Conservation (phyloP, 2,797 vertebrate genomes). For the Cuculus canorus region DNA sequence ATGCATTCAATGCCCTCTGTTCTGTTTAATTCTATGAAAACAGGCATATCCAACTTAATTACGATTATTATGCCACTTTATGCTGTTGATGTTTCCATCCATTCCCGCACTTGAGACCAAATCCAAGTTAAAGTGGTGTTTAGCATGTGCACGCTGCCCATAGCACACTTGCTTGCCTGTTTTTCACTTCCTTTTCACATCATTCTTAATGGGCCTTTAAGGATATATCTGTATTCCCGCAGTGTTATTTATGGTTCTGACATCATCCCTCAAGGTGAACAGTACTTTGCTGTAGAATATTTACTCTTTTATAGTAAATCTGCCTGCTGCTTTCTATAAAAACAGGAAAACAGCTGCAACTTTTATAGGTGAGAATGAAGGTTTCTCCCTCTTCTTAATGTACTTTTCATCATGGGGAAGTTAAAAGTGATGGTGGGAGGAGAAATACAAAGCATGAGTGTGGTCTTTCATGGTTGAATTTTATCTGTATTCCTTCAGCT, state of each 20-base stretch:
- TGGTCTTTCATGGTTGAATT: neutral
- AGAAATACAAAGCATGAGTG: slow-evolving; percentile 26
- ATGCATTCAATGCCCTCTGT: neutral
- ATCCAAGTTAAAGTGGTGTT: neutral
- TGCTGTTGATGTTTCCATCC: neutral
- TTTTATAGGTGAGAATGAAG: slow-evolving; percentile 65
- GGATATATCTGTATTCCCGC: slow-evolving; percentile 21
- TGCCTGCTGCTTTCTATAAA: slow-evolving; percentile 66
- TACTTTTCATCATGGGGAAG: neutral
- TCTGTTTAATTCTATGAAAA: neutral
- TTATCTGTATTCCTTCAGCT: slow-evolving; percentile 27
- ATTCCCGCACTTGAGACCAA: neutral
- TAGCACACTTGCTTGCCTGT: neutral
- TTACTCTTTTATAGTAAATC: slow-evolving; percentile 39
- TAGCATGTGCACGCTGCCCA: neutral
- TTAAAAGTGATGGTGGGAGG: neutral
- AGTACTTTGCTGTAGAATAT: slow-evolving; percentile 2
- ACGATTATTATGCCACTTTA: neutral
- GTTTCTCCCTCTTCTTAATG: neutral
- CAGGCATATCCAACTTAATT: neutral
- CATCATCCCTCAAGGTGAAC: slow-evolving; percentile 63
- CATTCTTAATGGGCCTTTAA: slow-evolving; percentile 34
- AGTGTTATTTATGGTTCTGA: slow-evolving; percentile 61
- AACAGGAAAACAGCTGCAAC: slow-evolving; percentile 71
- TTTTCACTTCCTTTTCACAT: slow-evolving; percentile 59